Evolutionary conservation across 1,140 invertebrate species (phyloP).

Genomic region (Calycopis cecrops): DNA sequence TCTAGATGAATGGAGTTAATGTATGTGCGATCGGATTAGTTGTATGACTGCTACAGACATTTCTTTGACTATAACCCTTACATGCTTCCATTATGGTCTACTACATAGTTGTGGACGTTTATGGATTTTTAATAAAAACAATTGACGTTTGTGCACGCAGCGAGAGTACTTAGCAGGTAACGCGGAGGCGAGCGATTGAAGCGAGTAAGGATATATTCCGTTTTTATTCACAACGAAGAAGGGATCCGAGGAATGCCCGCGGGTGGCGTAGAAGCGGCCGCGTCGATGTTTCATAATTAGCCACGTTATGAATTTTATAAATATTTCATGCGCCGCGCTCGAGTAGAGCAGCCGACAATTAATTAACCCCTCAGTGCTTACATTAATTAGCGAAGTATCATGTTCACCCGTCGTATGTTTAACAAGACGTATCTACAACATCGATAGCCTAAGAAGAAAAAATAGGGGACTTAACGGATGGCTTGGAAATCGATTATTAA

Average conservation of each 20-base stretch:
- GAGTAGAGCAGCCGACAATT: conserved; percentile 59
- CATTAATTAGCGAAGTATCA: conserved; percentile 59
- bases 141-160: conserved; percentile 45
- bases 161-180: conserved; percentile 30
- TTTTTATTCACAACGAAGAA: conserved; percentile 42
- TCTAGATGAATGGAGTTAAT: conserved; percentile 24
- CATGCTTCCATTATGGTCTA: conserved; percentile 31
- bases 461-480: conserved; percentile 2
- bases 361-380: conserved; percentile 63
- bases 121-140: conserved; percentile 43
- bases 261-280: conserved; percentile 54
- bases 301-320: conserved; percentile 70
- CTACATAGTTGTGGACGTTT: conserved; percentile 34
- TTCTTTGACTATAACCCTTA: conserved; percentile 12
- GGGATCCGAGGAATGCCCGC: conserved; percentile 39
- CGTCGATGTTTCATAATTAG: conserved; percentile 63
- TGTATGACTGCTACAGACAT: conserved; percentile 3
- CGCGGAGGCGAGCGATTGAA: conserved; percentile 42
- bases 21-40: conserved; percentile 13
- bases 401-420: conserved; percentile 50
- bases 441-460: conserved; percentile 15
- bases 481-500: conserved; percentile 30
- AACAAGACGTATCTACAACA: conserved; percentile 38
- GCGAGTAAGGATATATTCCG: conserved; percentile 38
- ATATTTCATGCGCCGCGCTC: conserved; percentile 63